phyloP scores from a whole-genome alignment of 2,888 invertebrate species.

The Amphipyra berbera region DNA sequence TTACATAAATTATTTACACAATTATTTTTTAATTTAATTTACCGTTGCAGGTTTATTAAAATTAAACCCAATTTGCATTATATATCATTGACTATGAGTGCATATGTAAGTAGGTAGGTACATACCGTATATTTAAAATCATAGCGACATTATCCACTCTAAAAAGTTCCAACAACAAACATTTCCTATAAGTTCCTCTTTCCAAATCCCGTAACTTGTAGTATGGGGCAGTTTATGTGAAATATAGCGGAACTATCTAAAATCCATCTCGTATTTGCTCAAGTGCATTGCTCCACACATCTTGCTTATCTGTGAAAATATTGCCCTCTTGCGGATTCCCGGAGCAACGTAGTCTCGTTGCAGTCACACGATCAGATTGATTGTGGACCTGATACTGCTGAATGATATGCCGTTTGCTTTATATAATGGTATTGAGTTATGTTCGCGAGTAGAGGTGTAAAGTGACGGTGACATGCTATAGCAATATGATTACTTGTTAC shows the following conservation, averaged over 20 bases:
- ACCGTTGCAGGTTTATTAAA: too few relatives aligned
- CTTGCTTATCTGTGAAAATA: slow-evolving; percentile 63
- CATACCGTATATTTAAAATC: too few relatives aligned
- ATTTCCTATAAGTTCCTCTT: slow-evolving; percentile 19
- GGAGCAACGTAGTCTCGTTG: slow-evolving; percentile 47
- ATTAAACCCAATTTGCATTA: too few relatives aligned
- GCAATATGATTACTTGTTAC: too few relatives aligned
- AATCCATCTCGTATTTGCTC: slow-evolving; percentile 59
- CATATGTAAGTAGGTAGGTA: too few relatives aligned
- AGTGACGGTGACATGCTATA: too few relatives aligned
- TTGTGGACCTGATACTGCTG: slow-evolving; percentile 18
- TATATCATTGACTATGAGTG: too few relatives aligned
- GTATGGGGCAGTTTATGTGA: slow-evolving; percentile 41
- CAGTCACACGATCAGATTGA: slow-evolving; percentile 45
- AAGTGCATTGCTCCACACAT: slow-evolving; percentile 63
- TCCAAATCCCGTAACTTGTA: slow-evolving; percentile 31
- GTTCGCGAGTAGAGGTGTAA: neutral
- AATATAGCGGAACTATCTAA: slow-evolving; percentile 51
- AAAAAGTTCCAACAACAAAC: neutral
- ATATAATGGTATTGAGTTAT: slow-evolving; percentile 13
- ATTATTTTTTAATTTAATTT: too few relatives aligned
- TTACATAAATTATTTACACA: too few relatives aligned
- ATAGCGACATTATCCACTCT: neutral
- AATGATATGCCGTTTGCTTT: slow-evolving; percentile 19
- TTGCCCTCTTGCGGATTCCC: slow-evolving; percentile 53